A percentile compares a stretch with the other conserved stretches of the same genome.
Evolutionary conservation across 2,113 vertebrate species (phyloP).

Genomic region (Tinamus guttatus): DNA sequence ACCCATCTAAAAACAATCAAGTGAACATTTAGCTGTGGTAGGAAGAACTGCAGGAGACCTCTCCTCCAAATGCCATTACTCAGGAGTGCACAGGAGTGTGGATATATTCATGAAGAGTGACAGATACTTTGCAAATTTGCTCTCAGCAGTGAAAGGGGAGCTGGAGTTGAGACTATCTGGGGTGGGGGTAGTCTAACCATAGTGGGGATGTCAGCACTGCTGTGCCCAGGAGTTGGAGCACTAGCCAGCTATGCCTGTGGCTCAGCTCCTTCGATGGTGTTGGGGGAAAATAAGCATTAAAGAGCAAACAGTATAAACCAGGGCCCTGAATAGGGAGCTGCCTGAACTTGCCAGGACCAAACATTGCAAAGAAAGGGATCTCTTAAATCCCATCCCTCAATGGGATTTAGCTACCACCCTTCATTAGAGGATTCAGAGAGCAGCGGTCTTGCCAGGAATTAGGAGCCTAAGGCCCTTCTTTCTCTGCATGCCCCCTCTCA

Average conservation of each 20-base stretch:
- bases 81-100: constrained; percentile 29
- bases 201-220: fast-evolving
- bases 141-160: background rate
- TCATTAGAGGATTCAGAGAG: fast-evolving
- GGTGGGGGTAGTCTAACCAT: background rate
- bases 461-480: background rate
- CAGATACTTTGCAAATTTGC: background rate
- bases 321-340: background rate
- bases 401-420: fast-evolving
- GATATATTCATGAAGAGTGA: constrained; percentile 17
- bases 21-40: constrained; percentile 61
- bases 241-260: background rate
- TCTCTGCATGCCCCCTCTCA: background rate
- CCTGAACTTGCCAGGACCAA: background rate
- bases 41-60: constrained; percentile 67
- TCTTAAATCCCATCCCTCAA: background rate
- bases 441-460: fast-evolving
- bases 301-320: background rate
- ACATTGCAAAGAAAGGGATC: background rate
- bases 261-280: background rate
- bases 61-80: constrained; percentile 66
- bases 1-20: constrained; percentile 76
- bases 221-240: fast-evolving
- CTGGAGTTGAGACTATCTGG: background rate
- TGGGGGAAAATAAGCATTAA: background rate